phyloP scores from a whole-genome alignment of 2,888 invertebrate species.

The Papilio protenor region DNA sequence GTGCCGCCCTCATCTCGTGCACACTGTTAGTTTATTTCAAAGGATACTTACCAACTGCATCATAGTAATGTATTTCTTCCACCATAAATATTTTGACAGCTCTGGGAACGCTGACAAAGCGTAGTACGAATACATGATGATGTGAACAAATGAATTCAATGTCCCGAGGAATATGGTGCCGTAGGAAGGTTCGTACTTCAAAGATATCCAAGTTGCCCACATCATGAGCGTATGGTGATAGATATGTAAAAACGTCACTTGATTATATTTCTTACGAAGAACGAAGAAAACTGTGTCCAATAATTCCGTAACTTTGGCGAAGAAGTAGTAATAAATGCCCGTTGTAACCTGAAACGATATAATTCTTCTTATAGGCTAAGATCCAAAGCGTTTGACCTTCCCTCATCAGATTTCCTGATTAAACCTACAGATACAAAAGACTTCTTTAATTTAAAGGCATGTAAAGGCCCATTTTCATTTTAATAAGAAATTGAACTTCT shows the following conservation, averaged over 20 bases:
- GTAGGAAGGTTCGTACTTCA: constrained; percentile 88
- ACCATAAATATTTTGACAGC: constrained; percentile 89
- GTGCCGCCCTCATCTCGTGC: too few relatives aligned
- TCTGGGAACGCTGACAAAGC: constrained; percentile 88
- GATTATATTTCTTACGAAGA: constrained; percentile 92
- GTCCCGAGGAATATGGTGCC: constrained; percentile 87
- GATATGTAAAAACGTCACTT: constrained; percentile 92
- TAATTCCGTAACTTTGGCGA: constrained; percentile 94
- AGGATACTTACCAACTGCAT: constrained; percentile 87
- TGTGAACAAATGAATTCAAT: constrained; percentile 89
- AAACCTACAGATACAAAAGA: too few relatives aligned
- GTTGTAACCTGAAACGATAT: constrained; percentile 54
- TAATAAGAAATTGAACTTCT: neutral
- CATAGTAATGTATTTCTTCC: constrained; percentile 92
- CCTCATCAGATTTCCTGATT: too few relatives aligned
- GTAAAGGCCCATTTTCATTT: too few relatives aligned
- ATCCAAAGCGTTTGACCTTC: too few relatives aligned
- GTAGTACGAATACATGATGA: constrained; percentile 92
- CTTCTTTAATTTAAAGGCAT: too few relatives aligned
- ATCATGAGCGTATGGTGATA: constrained; percentile 93
- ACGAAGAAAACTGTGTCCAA: constrained; percentile 95
- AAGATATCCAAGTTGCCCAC: constrained; percentile 88
- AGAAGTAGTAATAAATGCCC: constrained; percentile 88
- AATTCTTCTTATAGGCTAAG: too few relatives aligned
- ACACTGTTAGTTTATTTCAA: too few relatives aligned